Percentiles rank a stretch among this genome's conserved stretches.
Evolutionary conservation across 2,888 invertebrate genomes (phyloP).

Genomic region (Stenotaenia linearis): DNA sequence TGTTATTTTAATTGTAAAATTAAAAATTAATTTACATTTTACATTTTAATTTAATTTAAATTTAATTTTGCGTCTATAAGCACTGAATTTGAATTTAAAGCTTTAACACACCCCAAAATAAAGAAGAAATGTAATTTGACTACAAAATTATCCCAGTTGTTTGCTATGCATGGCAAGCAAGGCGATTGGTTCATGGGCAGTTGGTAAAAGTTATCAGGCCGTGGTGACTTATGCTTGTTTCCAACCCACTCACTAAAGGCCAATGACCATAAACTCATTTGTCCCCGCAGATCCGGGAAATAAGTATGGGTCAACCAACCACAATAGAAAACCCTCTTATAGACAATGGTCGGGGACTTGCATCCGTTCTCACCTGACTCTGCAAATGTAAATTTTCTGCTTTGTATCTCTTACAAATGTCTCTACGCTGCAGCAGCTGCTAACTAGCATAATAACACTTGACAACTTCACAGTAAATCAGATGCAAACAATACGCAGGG

Average conservation of each 20-base stretch:
- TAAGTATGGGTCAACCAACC: not conserved
- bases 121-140: too few relatives aligned
- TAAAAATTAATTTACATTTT: too few relatives aligned
- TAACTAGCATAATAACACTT: not conserved
- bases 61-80: too few relatives aligned
- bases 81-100: too few relatives aligned
- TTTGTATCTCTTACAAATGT: not conserved
- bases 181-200: not conserved
- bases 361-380: not conserved
- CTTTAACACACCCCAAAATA: too few relatives aligned
- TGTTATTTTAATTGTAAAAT: too few relatives aligned
- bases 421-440: not conserved
- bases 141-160: too few relatives aligned
- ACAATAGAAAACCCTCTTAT: not conserved
- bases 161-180: not conserved
- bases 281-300: not conserved
- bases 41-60: too few relatives aligned
- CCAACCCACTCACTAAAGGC: not conserved
- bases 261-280: constrained; percentile 1
- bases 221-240: not conserved
- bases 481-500: not conserved
- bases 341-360: not conserved
- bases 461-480: not conserved
- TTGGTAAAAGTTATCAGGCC: not conserved
- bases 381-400: not conserved